phyloP scores from a whole-genome alignment of 2,113 vertebrate species.

The Elanoides forficatus region DNA sequence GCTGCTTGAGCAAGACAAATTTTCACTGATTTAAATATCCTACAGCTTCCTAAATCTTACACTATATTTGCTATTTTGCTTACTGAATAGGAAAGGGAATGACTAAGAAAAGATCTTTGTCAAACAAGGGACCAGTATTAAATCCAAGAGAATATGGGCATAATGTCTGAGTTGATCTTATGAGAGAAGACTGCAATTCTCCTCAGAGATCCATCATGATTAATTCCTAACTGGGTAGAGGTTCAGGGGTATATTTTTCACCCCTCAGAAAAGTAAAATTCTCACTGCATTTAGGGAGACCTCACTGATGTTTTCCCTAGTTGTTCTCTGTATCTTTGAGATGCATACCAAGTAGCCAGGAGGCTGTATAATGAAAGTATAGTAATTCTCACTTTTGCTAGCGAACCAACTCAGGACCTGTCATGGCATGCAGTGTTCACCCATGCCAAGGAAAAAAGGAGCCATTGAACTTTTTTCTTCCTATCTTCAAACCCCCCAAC shows the following conservation, averaged over 20 bases:
- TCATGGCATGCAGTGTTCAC: not conserved
- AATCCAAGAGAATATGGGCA: not conserved
- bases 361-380: not conserved
- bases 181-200: not conserved
- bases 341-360: not conserved
- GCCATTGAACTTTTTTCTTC: not conserved
- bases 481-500: not conserved
- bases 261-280: not conserved
- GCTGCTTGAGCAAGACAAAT: not conserved
- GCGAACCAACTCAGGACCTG: not conserved
- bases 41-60: not conserved
- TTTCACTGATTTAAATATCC: not conserved
- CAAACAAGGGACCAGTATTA: not conserved
- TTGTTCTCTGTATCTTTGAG: not conserved
- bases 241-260: not conserved
- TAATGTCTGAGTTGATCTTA: not conserved
- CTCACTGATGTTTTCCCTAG: not conserved
- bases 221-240: not conserved
- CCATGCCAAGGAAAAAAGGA: not conserved
- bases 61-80: not conserved
- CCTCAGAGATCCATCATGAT: not conserved
- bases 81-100: not conserved
- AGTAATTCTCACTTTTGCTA: not conserved
- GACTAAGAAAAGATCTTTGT: not conserved
- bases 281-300: not conserved